A percentile compares a stretch with the other conserved stretches of the same genome.
phyloP scores from a whole-genome alignment of 2,113 vertebrate species.

The Procavia capensis region DNA sequence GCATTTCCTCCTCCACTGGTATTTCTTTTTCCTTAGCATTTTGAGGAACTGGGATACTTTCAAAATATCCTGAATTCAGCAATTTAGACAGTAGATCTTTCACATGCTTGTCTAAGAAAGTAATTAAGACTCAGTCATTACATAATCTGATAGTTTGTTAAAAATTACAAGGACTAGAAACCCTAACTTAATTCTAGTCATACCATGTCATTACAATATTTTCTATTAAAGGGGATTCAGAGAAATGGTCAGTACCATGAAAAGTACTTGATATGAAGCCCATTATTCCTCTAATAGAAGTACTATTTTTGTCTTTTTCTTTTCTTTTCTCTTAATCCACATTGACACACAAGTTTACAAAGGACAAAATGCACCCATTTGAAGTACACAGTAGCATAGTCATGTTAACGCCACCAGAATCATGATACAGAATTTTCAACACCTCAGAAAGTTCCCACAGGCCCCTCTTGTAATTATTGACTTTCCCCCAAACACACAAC shows the following conservation, averaged over 20 bases:
- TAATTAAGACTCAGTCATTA: constrained; percentile 51
- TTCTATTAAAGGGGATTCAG: not conserved
- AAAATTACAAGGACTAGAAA: constrained; percentile 32
- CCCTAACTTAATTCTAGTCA: constrained; percentile 8
- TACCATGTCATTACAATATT: not conserved
- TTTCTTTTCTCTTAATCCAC: not conserved
- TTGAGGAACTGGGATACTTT: constrained; percentile 88
- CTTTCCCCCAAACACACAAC: not conserved
- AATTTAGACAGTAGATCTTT: constrained; percentile 93
- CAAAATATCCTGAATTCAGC: constrained; percentile 94
- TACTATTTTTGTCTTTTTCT: not conserved
- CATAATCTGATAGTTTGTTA: not conserved
- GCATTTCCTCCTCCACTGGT: constrained; percentile 81
- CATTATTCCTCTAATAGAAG: not conserved
- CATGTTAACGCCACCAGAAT: constrained; percentile 3
- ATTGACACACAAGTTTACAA: constrained; percentile 35
- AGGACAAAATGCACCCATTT: not conserved
- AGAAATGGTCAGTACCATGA: not conserved
- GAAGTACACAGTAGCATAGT: not conserved
- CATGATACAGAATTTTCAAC: not conserved
- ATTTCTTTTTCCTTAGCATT: constrained; percentile 80
- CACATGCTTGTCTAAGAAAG: constrained; percentile 91
- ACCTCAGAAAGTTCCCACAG: not conserved
- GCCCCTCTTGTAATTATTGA: not conserved
- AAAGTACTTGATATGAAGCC: not conserved